Base-by-base conservation (phyloP, 1,140 invertebrate species). In the Radopholus similis region DNA sequence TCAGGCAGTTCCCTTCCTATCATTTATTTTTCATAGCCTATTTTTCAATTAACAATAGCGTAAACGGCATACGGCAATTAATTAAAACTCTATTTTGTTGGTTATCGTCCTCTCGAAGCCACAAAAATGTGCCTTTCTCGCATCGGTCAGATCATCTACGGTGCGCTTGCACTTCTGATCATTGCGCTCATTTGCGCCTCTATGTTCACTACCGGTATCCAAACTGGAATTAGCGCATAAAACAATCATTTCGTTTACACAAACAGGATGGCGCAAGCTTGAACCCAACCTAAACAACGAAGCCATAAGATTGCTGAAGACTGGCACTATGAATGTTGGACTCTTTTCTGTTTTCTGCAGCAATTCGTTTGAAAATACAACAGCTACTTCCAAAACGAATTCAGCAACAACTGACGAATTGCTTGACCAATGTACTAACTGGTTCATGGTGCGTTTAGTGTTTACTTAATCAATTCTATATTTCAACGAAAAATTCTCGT, bases 141-240 rank as follows among this genome's bases (percentile, higher is more conserved):
- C 11, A 18, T 76, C 42, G 68, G 68, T 8, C 74, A 75, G 58
- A 75, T 75, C 38, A 47, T 75, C 21, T 75, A 75, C 59, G 74
- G 68, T 11, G 35, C 30, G 15, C 34, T 66, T 1, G 60, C 70
- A 30, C 38, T 74, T 34, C n/a, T 67, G 18, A 64, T 68, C 0
- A 23, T 76, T n/a, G 62, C 18, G 2, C 49, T 75, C 9, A 76
- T 70, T 18, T n/a, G 70, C 28, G 70, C 51, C 4, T 60, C 56
- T 9, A 63, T 73, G 56, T 75, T 75, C 49, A 76, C 73, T 35
- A 63, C 66, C 30, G 73, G 73, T 69, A 8, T 49, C n/a, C n/a
- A n/a, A n/a, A 18, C 37, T n/a, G 28, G 28, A 59, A 42, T 38
- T 42, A 21, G 34, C 18, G 30, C 34, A 58, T n/a, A 58, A 58